phyloP scores from a whole-genome alignment of 37 sponge, comb jelly and placozoan genomes.

The Chondrosia reniformis region DNA sequence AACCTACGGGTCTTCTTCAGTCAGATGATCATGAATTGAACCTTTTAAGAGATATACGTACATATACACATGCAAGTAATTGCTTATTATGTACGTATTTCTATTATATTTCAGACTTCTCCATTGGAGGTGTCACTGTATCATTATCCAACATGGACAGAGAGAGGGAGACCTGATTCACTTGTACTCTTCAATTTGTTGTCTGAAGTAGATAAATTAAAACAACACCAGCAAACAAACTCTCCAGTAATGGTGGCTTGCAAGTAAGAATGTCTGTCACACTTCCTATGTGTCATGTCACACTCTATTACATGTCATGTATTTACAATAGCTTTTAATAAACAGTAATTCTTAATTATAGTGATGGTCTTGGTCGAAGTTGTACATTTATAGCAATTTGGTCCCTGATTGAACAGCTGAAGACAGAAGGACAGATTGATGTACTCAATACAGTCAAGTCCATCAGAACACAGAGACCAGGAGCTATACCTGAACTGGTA shows the following conservation, averaged over 20 bases:
- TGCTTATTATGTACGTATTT: too few relatives aligned
- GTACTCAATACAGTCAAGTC: slow-evolving; percentile 15
- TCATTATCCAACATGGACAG: slow-evolving; percentile 1
- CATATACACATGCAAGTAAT: too few relatives aligned
- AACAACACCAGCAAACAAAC: neutral
- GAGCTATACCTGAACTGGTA: slow-evolving; percentile 15
- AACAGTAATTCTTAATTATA: neutral
- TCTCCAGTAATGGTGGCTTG: slow-evolving; percentile 8
- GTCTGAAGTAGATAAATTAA: neutral
- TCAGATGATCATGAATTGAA: too few relatives aligned
- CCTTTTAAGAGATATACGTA: too few relatives aligned
- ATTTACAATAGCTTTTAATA: neutral
- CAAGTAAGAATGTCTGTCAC: slow-evolving; percentile 13
- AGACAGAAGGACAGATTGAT: slow-evolving; percentile 32
- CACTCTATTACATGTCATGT: neutral
- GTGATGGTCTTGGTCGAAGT: slow-evolving; percentile 39
- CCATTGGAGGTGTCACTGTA: neutral
- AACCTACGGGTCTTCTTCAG: too few relatives aligned
- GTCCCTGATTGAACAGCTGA: slow-evolving; percentile 30
- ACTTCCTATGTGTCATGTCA: neutral
- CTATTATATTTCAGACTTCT: too few relatives aligned
- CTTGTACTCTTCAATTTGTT: neutral
- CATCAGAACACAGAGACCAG: slow-evolving; percentile 31
- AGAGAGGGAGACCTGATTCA: neutral
- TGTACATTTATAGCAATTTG: slow-evolving; percentile 21